Evolutionary conservation across 2,797 vertebrate species (phyloP), one percentile per base, ranked within the genome.

Genomic region (Clarias platycephalus): DNA sequence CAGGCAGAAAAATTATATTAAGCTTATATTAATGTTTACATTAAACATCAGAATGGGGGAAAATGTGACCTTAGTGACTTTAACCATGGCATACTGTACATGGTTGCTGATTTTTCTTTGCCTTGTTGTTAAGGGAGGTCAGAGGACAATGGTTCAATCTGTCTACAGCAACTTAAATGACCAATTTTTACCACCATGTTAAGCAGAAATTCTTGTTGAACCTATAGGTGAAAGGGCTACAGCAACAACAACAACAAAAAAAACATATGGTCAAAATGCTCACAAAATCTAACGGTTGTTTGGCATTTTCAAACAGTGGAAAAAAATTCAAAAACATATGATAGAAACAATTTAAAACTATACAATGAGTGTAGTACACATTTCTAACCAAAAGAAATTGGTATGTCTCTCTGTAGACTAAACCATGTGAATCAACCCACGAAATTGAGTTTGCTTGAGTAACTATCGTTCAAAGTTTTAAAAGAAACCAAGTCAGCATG

Each of bases 401-500:
- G 20, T 31, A 58, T 76, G 31, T 31, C 18, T 37, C 31, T 24
- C 31, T 60, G 31, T 60, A 83, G 70, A 57, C 71, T 53, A 74
- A 55, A 75, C 53, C 53, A 58, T 76, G 74, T 76, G 53, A 76
- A 58, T 53, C 71, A 74, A 85, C 13, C 89, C 89, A 71, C 89
- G 86, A 91, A 90, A 90, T 89, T 80, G 89, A 88, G 68, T 85
- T 76, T 89, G 83, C 82, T 63, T 76, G 77, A 76, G 77, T 80
- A 83, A 64, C 68, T 37, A 80, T 28, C 34, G 49, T 80, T 24
- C 63, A 77, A 55, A 26, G 70, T 80, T 84, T 66, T 53, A 55
- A 83, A 8, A 68, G 60, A 87, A 87, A 86, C 84, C 87, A 90
- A 87, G 83, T 85, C 83, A 62, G 89, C 90, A 89, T 91, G 90